Evolutionary conservation across 2,888 invertebrate genomes (phyloP).

Genomic region (Linnaemya vulpina): DNA sequence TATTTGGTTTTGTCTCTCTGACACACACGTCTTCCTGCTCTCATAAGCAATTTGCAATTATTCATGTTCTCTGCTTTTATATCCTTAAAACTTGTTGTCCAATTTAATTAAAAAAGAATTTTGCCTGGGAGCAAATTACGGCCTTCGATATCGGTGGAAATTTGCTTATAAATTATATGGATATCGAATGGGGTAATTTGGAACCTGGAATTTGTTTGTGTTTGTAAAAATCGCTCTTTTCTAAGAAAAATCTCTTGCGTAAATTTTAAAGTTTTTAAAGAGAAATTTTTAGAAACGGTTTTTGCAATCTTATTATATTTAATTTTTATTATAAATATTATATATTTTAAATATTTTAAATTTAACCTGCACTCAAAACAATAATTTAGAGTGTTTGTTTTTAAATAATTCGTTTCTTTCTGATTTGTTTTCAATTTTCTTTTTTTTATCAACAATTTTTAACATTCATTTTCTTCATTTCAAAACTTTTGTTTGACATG

Average conservation of each 20-base stretch:
- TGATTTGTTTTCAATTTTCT: not conserved
- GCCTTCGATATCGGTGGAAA: too few relatives aligned
- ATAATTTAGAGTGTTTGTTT: conserved; percentile 56
- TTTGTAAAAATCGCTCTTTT: not conserved
- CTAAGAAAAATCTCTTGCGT: not conserved
- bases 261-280: conserved; percentile 7
- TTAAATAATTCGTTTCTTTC: conserved; percentile 55
- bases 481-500: conserved; percentile 26
- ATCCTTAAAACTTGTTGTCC: conserved; percentile 30
- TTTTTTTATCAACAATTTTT: conserved; percentile 50
- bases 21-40: conserved; percentile 14
- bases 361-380: conserved; percentile 55
- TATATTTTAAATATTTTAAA: conserved; percentile 27
- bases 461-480: conserved; percentile 44
- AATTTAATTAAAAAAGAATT: conserved; percentile 6
- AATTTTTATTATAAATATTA: conserved; percentile 11
- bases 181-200: too few relatives aligned
- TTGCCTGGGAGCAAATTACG: not conserved
- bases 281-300: conserved; percentile 8
- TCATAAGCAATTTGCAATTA: conserved; percentile 2
- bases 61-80: not conserved
- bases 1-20: conserved; percentile 17
- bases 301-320: not conserved
- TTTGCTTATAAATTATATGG: too few relatives aligned
- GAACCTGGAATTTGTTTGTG: not conserved